A percentile compares a stretch with the other conserved stretches of the same genome.
These are phyloP conservation scores for Anas platyrhynchos DNA, from an alignment of 2,113 vertebrate genomes.

Conservation along the genomic window DNA sequence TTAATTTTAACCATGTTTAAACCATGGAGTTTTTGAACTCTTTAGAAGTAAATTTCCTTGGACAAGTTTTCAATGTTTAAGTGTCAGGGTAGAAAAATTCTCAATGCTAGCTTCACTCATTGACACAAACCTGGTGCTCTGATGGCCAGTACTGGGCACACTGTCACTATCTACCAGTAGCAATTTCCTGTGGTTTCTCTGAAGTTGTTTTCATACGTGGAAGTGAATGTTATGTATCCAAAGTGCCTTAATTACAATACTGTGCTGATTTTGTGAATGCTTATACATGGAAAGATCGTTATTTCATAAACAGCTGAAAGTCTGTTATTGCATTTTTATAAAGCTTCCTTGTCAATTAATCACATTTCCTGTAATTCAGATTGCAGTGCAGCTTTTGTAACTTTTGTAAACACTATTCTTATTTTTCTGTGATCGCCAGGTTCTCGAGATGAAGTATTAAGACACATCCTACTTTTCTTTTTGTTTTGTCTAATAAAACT, in stretches of 20 bases:
- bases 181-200: not conserved
- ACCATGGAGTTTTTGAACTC: not conserved
- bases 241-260: conserved; percentile 60
- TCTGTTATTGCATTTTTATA: not conserved
- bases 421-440: not conserved
- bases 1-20: not conserved
- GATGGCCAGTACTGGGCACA: not conserved
- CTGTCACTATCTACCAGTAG: not conserved
- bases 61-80: not conserved
- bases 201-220: not conserved
- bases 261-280: not conserved
- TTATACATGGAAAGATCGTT: not conserved
- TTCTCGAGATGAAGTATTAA: conserved; percentile 6
- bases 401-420: conserved; percentile 35
- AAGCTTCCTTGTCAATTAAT: not conserved
- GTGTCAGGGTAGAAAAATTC: not conserved
- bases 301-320: not conserved
- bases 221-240: conserved; percentile 22
- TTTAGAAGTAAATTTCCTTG: not conserved
- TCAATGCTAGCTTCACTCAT: not conserved
- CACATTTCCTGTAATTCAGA: not conserved
- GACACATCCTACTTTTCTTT: not conserved
- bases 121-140: not conserved
- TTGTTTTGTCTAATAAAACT: conserved; percentile 35
- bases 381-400: conserved; percentile 22